Evolutionary conservation across 2,888 invertebrate species (phyloP).

Genomic region (Cheilosia vernalis): DNA sequence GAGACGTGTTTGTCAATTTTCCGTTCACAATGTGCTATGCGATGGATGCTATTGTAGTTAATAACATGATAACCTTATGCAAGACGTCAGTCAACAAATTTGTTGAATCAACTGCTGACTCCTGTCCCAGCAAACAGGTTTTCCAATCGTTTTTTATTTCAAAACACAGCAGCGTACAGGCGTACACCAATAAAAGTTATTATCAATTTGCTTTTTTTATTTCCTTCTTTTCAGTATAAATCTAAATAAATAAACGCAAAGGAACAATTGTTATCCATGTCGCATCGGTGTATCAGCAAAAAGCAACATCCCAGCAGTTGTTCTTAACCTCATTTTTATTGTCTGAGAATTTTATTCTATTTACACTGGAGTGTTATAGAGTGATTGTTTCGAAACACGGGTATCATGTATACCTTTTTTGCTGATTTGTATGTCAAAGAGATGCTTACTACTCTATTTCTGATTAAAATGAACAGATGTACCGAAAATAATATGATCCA

Average conservation of each 20-base stretch:
- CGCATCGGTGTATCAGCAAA: slow-evolving; percentile 2
- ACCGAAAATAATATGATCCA: not conserved
- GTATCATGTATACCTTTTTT: slow-evolving; percentile 5
- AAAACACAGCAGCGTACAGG: not conserved
- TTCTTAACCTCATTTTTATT: slow-evolving; percentile 47
- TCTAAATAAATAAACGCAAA: slow-evolving; percentile 10
- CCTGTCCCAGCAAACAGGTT: not conserved
- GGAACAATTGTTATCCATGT: not conserved
- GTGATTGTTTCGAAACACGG: slow-evolving; percentile 23
- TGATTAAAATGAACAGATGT: slow-evolving; percentile 3
- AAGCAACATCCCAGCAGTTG: slow-evolving; percentile 6
- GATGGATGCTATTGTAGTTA: not conserved
- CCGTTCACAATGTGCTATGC: slow-evolving; percentile 43
- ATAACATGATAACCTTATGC: slow-evolving; percentile 42
- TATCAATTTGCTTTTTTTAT: slow-evolving; percentile 2
- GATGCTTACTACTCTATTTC: slow-evolving; percentile 6
- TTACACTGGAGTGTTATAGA: slow-evolving; percentile 6
- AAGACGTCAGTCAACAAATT: slow-evolving; percentile 37
- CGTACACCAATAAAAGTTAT: slow-evolving; percentile 10
- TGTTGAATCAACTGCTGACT: slow-evolving; percentile 54
- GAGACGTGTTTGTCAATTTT: slow-evolving; percentile 20
- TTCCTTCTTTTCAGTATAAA: not conserved
- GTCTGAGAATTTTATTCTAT: slow-evolving; percentile 33
- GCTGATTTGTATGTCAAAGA: not conserved
- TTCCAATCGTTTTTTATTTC: slow-evolving; percentile 3